Conservation (phyloP, 2,888 invertebrate genomes). For the Patella depressa region DNA sequence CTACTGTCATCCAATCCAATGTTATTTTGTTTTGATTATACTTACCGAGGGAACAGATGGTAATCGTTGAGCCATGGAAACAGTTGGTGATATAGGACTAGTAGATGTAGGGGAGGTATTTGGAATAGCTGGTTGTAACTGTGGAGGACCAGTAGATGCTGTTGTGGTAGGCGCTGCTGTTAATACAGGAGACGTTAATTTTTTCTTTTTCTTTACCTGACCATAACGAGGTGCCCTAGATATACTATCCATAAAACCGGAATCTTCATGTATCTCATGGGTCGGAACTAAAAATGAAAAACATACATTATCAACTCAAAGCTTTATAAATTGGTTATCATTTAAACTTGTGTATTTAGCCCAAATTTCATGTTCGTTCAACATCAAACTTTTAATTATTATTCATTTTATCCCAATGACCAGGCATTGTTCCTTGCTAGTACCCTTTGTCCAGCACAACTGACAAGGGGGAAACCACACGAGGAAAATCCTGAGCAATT, state of each 20-base stretch:
- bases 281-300: constrained; percentile 30
- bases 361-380: no score
- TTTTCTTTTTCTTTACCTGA: constrained; percentile 79
- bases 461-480: no score
- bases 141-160: constrained; percentile 70
- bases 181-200: constrained; percentile 36
- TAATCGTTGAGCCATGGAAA: constrained; percentile 54
- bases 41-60: constrained; percentile 65
- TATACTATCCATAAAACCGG: constrained; percentile 93
- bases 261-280: constrained; percentile 83
- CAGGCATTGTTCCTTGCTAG: no score
- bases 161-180: constrained; percentile 80
- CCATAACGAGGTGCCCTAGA: constrained; percentile 76
- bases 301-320: no score
- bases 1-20: constrained; percentile 24
- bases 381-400: no score
- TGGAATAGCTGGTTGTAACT: constrained; percentile 17
- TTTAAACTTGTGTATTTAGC: no score
- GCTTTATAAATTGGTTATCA: no score
- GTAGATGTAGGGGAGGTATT: constrained; percentile 50
- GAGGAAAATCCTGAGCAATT: no score
- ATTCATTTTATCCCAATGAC: no score
- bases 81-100: constrained; percentile 54
- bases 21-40: constrained; percentile 7
- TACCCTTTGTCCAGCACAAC: no score